Evolutionary conservation across 2,113 vertebrate species (phyloP), one percentile per base, ranked within the genome.

Genomic region (Hemicordylus capensis): DNA sequence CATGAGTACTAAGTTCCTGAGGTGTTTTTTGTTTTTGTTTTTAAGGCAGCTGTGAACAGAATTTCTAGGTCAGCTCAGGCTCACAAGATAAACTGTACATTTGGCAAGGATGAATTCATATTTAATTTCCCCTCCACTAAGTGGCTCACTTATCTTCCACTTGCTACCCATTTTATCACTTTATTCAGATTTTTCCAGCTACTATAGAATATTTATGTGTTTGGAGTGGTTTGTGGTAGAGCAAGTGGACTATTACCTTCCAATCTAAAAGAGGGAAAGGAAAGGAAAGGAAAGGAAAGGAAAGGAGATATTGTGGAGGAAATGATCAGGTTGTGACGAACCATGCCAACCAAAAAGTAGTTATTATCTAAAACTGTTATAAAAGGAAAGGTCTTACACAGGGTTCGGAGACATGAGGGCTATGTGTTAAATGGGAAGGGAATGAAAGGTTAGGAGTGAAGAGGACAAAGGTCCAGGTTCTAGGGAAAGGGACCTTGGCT

Each of bases 21-120:
- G 8, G 63, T 85, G 4, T 46, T 46, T 63, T 77, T 61, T 39
- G 51, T 24, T 46, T 46, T 63, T 77, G 51, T 39, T 10, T 24
- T 72, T 26, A 80, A 80, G 48, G 39, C 63, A 76, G 44, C 63
- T 69, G 54, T 51, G 63, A 51, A 80, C 44, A 76, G 34, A 85
- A 63, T 76, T 85, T 88, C 72, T 61, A 76, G 82, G 61, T 76
- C n/a, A 69, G 44, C 22, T 37, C 48, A 39, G 67, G 54, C 28
- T 19, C 9, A 80, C 51, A 54, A 54, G 17, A 44, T 42, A 28
- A 72, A 76, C 28, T 85, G 17, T 88, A 69, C 34, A 46, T 24
- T n/a, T 77, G 54, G 19, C 22, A 61, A 79, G 19, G 54, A 72
- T 39, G 37, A 31, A 39, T 63, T 69, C 69, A 48, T 39, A 61